Percentiles rank a stretch among this genome's conserved stretches.
phyloP scores from a whole-genome alignment of 1,140 invertebrate species.

The Drosophila pruinosa region DNA sequence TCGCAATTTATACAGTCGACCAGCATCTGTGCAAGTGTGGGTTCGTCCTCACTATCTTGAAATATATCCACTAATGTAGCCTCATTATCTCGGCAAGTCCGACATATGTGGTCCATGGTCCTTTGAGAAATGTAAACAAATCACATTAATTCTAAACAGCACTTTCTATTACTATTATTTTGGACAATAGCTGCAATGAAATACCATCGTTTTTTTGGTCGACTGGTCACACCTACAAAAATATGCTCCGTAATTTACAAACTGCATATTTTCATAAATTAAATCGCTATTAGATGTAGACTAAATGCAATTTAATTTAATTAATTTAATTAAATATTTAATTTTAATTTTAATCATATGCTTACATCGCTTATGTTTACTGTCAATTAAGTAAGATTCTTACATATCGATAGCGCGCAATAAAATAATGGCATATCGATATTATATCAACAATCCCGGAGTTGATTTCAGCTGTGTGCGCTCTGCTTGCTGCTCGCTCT shows the following conservation, averaged over 20 bases:
- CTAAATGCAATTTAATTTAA: not conserved
- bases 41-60: not conserved
- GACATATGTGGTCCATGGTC: slow-evolving; percentile 25
- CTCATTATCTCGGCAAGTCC: slow-evolving; percentile 19
- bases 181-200: too few relatives aligned
- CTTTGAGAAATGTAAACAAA: too few relatives aligned
- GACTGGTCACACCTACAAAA: too few relatives aligned
- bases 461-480: slow-evolving; percentile 40
- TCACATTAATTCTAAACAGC: too few relatives aligned
- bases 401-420: not conserved
- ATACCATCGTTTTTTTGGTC: too few relatives aligned
- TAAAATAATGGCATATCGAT: slow-evolving; percentile 14
- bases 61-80: slow-evolving; percentile 17
- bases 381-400: not conserved
- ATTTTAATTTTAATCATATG: not conserved
- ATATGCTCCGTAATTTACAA: not conserved
- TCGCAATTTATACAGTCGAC: slow-evolving; percentile 20
- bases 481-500: slow-evolving; percentile 21
- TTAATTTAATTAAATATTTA: too few relatives aligned
- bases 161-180: too few relatives aligned
- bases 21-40: slow-evolving; percentile 23
- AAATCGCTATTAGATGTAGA: too few relatives aligned
- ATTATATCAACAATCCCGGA: slow-evolving; percentile 42
- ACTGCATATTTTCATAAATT: not conserved
- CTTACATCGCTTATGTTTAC: not conserved